Evolutionary conservation across 2,113 vertebrate species (phyloP).

Genomic region (Nycticryphes semicollaris): DNA sequence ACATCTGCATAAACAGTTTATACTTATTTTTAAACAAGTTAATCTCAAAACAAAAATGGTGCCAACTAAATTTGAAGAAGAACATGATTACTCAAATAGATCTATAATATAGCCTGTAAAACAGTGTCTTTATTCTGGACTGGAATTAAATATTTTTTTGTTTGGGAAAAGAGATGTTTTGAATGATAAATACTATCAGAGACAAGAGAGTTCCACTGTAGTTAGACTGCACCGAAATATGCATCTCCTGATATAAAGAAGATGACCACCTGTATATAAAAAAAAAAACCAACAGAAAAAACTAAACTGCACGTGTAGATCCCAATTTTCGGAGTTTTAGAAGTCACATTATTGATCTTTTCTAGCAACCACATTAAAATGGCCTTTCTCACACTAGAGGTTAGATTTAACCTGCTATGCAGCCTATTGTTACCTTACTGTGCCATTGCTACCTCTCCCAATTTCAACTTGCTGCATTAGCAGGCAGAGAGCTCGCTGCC

Average conservation of each 20-base stretch:
- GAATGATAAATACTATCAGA: neutral
- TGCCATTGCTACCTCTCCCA: neutral
- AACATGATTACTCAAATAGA: neutral
- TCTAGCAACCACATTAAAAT: neutral
- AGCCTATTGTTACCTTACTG: neutral
- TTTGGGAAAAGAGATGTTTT: neutral
- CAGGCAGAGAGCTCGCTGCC: neutral
- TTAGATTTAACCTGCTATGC: neutral
- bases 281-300: neutral
- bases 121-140: neutral
- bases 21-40: neutral
- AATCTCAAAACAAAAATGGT: neutral
- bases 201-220: neutral
- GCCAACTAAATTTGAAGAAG: neutral
- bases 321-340: neutral
- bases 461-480: neutral
- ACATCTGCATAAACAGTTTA: neutral
- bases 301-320: neutral
- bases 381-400: neutral
- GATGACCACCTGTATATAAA: neutral
- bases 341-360: neutral
- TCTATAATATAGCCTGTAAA: neutral
- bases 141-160: neutral
- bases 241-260: neutral
- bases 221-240: neutral